phyloP scores from a whole-genome alignment of 2,113 vertebrate genomes.

The Cervus canadensis region DNA sequence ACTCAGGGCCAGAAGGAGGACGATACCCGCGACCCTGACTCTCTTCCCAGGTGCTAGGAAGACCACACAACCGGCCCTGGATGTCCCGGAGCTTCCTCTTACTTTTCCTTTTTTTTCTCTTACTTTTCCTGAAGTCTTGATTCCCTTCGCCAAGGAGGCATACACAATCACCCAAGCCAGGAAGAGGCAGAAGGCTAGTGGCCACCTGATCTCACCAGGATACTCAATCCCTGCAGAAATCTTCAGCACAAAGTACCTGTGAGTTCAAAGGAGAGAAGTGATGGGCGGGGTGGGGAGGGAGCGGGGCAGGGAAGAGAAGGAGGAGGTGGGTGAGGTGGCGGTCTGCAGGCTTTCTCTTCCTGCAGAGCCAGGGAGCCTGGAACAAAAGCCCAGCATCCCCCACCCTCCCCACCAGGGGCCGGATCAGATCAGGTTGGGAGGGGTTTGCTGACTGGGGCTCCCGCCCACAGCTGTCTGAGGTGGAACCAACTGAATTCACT shows the following conservation, averaged over 20 bases:
- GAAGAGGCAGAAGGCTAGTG: slow-evolving; percentile 91
- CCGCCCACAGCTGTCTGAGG: neutral
- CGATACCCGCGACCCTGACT: fast-evolving
- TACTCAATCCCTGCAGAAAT: slow-evolving; percentile 98
- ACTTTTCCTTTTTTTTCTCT: slow-evolving; percentile 49
- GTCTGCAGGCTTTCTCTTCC: neutral
- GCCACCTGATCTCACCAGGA: slow-evolving; percentile 96
- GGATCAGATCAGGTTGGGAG: neutral
- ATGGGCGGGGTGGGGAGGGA: neutral
- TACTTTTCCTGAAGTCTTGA: slow-evolving; percentile 99
- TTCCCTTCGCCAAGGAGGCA: slow-evolving; percentile 96
- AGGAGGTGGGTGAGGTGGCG: neutral
- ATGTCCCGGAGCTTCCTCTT: neutral
- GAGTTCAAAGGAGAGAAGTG: neutral
- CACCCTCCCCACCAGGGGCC: neutral
- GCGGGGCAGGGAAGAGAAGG: neutral
- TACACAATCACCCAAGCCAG: slow-evolving; percentile 98
- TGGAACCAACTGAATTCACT: neutral
- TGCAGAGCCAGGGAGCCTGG: neutral
- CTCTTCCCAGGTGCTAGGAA: too few relatives aligned
- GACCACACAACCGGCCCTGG: neutral
- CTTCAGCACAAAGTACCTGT: slow-evolving; percentile 97
- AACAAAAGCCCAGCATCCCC: neutral
- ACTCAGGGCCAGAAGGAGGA: neutral
- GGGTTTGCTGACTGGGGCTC: neutral